These are phyloP conservation scores for Adela reaumurella DNA, from an alignment of 2,888 invertebrate species.

Conservation along the genomic window DNA sequence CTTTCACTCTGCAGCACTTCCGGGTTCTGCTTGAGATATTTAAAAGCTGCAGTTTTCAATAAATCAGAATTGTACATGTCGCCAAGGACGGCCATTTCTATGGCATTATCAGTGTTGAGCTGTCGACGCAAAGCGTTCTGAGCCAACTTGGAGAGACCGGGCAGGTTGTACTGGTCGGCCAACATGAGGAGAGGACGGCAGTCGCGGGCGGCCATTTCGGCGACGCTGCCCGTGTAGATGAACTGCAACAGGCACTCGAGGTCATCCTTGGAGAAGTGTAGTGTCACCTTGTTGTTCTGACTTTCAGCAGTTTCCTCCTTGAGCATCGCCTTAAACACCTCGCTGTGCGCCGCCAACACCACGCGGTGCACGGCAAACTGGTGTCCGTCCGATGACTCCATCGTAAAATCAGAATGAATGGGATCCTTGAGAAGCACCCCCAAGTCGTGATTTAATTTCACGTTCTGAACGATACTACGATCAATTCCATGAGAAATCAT, in stretches of 20 bases:
- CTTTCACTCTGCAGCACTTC: constrained; percentile 21
- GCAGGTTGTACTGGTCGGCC: constrained; percentile 34
- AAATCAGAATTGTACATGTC: constrained; percentile 33
- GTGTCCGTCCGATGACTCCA: constrained; percentile 34
- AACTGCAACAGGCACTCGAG: constrained; percentile 30
- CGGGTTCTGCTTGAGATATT: constrained; percentile 33
- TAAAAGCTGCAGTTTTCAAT: constrained; percentile 28
- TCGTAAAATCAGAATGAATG: constrained; percentile 34
- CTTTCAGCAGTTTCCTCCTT: constrained; percentile 42
- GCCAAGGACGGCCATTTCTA: constrained; percentile 31
- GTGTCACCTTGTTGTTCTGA: constrained; percentile 31
- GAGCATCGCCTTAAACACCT: constrained; percentile 46
- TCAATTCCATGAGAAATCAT: background rate
- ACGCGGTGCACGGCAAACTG: constrained; percentile 35
- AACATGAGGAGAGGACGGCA: constrained; percentile 31
- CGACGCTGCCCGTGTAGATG: constrained; percentile 36
- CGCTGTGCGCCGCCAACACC: constrained; percentile 31
- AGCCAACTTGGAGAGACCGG: constrained; percentile 28
- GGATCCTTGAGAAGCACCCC: constrained; percentile 29
- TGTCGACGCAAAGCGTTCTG: constrained; percentile 28
- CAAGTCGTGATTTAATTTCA: constrained; percentile 29
- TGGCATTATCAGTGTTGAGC: constrained; percentile 27
- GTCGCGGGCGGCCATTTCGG: constrained; percentile 26
- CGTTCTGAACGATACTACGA: constrained; percentile 17
- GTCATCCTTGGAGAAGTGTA: constrained; percentile 36